Percentiles rank a stretch among this genome's conserved stretches.
phyloP scores from a whole-genome alignment of 2,888 invertebrate species.

The Beris chalybata region DNA sequence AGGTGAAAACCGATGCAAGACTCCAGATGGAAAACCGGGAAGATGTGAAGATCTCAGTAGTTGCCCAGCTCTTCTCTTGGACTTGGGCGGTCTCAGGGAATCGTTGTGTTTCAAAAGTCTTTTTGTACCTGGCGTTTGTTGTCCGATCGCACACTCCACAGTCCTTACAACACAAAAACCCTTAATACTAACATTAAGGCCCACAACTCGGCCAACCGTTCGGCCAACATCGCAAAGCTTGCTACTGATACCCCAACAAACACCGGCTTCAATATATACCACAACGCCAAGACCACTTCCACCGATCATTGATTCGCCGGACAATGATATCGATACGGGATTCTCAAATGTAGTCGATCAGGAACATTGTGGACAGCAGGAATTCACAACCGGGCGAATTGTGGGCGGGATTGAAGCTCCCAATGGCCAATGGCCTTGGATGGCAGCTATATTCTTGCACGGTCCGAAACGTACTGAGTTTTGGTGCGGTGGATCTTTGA shows the following conservation, averaged over 20 bases:
- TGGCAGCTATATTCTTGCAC: slow-evolving; percentile 91
- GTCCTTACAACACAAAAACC: slow-evolving; percentile 51
- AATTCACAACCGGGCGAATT: slow-evolving; percentile 81
- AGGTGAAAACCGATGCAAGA: slow-evolving; percentile 71
- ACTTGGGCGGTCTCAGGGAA: slow-evolving; percentile 78
- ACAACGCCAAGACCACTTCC: slow-evolving; percentile 57
- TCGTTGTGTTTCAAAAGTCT: slow-evolving; percentile 89
- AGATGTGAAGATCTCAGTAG: slow-evolving; percentile 86
- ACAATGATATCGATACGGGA: slow-evolving; percentile 46
- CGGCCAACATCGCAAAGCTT: slow-evolving; percentile 47
- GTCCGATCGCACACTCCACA: slow-evolving; percentile 63
- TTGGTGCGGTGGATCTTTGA: slow-evolving; percentile 91
- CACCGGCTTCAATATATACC: slow-evolving; percentile 54
- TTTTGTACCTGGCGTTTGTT: slow-evolving; percentile 91
- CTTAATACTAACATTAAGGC: slow-evolving; percentile 47
- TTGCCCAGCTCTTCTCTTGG: slow-evolving; percentile 81
- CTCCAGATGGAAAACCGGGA: slow-evolving; percentile 78
- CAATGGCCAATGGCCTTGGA: slow-evolving; percentile 93
- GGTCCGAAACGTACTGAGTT: slow-evolving; percentile 83
- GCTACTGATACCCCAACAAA: slow-evolving; percentile 53
- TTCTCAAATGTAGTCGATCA: slow-evolving; percentile 51
- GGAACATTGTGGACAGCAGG: slow-evolving; percentile 77
- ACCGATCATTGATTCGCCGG: slow-evolving; percentile 50
- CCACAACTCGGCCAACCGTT: slow-evolving; percentile 46
- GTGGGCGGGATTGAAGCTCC: slow-evolving; percentile 86